Conservation (phyloP, 2,797 vertebrate species). For the Emys orbicularis region DNA sequence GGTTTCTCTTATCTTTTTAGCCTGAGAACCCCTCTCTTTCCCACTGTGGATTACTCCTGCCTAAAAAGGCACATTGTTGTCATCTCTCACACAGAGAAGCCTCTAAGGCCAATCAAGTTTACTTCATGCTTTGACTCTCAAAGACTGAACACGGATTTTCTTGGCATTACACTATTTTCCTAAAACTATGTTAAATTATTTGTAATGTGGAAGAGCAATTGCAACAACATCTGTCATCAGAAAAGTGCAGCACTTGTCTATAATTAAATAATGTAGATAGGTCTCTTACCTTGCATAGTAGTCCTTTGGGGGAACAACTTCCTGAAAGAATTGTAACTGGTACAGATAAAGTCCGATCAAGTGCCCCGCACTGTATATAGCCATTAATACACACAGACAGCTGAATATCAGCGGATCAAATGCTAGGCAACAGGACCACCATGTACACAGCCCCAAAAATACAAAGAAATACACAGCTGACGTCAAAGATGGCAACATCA, state of each 20-base stretch:
- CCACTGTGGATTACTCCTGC: not conserved
- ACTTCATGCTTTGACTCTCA: not conserved
- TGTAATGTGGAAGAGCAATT: not conserved
- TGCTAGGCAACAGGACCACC: conserved; percentile 97
- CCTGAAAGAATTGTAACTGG: conserved; percentile 98
- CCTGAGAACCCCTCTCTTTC: not conserved
- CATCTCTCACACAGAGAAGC: not conserved
- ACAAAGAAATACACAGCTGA: conserved; percentile 96
- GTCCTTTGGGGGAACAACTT: conserved; percentile 88
- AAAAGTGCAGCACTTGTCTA: rapidly evolving
- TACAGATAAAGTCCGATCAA: conserved; percentile 96
- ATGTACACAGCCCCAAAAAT: conserved; percentile 96
- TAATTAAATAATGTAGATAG: not conserved
- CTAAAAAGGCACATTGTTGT: not conserved
- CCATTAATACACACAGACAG: conserved; percentile 98
- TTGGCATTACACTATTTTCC: not conserved
- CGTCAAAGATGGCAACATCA: conserved; percentile 96
- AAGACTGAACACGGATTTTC: not conserved
- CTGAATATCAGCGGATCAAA: conserved; percentile 97
- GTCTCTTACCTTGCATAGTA: conserved; percentile 90
- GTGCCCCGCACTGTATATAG: conserved; percentile 97
- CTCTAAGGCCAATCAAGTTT: not conserved
- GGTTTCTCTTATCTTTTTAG: not conserved
- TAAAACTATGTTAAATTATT: not conserved
- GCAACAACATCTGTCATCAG: not conserved